Evolutionary conservation across 1,140 invertebrate species (phyloP), one percentile per base, ranked within the genome.

Genomic region (Microplitis mediator): DNA sequence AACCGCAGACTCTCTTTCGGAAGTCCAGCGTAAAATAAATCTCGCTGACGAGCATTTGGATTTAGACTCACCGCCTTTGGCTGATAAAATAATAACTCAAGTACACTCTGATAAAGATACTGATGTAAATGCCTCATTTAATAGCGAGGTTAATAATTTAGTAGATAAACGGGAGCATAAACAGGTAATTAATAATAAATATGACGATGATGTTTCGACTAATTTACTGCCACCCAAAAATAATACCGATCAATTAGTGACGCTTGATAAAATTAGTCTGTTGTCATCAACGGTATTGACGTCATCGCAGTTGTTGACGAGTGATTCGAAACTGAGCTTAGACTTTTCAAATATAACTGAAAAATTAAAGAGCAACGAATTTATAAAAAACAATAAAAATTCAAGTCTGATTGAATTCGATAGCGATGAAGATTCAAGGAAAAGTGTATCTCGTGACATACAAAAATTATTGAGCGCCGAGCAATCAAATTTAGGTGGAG

Each of bases 31-130:
- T 9, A 86, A 84, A 52, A 81, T 68, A 4, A 83, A 81, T 69
- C 68, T 85, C 4, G 79, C 78, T 0, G 79, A 84, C 0, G 84
- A 86, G 65, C 81, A 86, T 65, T 76, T 85, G 39, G 66, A 80
- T n/a, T 74, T 86, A 0, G 78, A 85, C 5, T 79, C 81, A 13
- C 76, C 83, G 1, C 56, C 73, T 0, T 58, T 74, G 0, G 52
- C 52, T 14, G 61, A 75, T 35, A 31, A 66, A 51, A 1, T 16
- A 23, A 16, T 62, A 6, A 14, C 13, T 51, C 39, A 51, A 51
- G 14, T 51, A 16, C 39, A 45, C 6, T 45, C 39, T 3, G 5
- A 23, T 23, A 23, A 23, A 23, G 23, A 23, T 23, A 23, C 0
- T 45, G 39, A 11, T 11, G 6, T 45, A 8, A 45, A 45, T 45